Evolutionary conservation across 2,797 vertebrate genomes (phyloP).

Genomic region (Lagocephalus sceleratus): DNA sequence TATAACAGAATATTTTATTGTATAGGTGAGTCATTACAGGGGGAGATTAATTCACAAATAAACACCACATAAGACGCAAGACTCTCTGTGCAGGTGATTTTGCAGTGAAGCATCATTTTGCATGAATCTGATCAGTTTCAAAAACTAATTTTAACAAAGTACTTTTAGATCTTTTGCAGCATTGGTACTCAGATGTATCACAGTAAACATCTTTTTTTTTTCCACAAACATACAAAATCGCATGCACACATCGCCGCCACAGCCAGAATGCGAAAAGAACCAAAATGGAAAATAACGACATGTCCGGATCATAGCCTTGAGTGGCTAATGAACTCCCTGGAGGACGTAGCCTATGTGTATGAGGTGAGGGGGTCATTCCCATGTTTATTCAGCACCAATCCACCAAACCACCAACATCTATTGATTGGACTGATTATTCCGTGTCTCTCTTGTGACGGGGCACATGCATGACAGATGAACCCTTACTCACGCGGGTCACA

Average conservation of each 20-base stretch:
- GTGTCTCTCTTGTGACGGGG: conserved; percentile 70
- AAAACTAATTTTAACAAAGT: conserved; percentile 3
- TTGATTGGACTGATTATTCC: conserved; percentile 80
- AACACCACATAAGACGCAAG: conserved; percentile 55
- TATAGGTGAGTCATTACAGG: conserved; percentile 77
- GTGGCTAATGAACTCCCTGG: conserved; percentile 74
- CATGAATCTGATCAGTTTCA: neutral
- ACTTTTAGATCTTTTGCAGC: conserved; percentile 6
- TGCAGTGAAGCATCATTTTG: conserved; percentile 13
- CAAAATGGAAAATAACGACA: conserved; percentile 64
- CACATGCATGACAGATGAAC: conserved; percentile 74
- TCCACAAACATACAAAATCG: conserved; percentile 14
- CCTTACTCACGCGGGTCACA: conserved; percentile 62
- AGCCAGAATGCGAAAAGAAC: conserved; percentile 51
- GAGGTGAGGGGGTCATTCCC: conserved; percentile 74
- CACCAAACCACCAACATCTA: conserved; percentile 65
- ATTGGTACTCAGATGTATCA: neutral
- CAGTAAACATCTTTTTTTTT: conserved; percentile 2
- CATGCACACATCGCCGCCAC: conserved; percentile 20
- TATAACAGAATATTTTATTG: conserved; percentile 66
- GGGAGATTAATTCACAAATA: conserved; percentile 77
- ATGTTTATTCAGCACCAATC: conserved; percentile 77
- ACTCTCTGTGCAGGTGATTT: conserved; percentile 36
- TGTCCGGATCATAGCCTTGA: conserved; percentile 57
- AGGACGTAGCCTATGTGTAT: conserved; percentile 56